Conservation (phyloP, 2,888 invertebrate species). For the Drosophila meridiana region DNA sequence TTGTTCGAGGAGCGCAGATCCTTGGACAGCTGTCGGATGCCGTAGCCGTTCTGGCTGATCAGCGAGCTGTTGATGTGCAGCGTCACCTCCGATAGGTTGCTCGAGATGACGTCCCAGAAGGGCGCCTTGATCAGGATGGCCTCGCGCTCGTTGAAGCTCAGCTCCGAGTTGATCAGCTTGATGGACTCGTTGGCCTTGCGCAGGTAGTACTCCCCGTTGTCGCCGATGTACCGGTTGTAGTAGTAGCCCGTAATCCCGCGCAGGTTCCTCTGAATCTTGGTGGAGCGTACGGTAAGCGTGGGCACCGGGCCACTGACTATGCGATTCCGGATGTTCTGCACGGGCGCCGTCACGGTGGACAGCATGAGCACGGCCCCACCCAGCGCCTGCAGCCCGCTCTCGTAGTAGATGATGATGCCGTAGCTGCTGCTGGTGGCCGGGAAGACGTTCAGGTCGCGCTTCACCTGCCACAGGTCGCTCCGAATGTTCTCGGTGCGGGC, state of each 20-base stretch:
- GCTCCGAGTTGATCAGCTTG: constrained; percentile 91
- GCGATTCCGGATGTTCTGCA: constrained; percentile 90
- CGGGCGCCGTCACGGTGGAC: constrained; percentile 90
- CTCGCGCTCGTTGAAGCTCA: constrained; percentile 92
- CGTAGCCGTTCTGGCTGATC: constrained; percentile 94
- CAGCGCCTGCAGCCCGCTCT: constrained; percentile 91
- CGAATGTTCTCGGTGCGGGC: constrained; percentile 88
- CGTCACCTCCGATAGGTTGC: constrained; percentile 95
- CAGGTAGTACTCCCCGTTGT: constrained; percentile 93
- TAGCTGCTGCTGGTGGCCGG: constrained; percentile 95
- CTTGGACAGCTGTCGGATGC: constrained; percentile 95
- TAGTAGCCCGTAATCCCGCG: constrained; percentile 93
- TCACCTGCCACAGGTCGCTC: constrained; percentile 91
- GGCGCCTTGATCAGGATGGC: constrained; percentile 94
- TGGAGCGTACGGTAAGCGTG: constrained; percentile 89
- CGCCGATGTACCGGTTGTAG: constrained; percentile 94
- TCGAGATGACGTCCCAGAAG: constrained; percentile 93
- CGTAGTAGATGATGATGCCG: constrained; percentile 91
- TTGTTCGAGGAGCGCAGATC: constrained; percentile 98
- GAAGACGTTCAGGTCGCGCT: constrained; percentile 94
- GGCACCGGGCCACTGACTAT: constrained; percentile 93
- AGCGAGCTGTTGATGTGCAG: constrained; percentile 94
- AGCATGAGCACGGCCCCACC: constrained; percentile 93
- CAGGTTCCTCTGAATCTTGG: constrained; percentile 92
- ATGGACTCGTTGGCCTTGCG: constrained; percentile 95